Base-by-base conservation (phyloP, 1,140 invertebrate genomes). In the Hycleus cichorii region DNA sequence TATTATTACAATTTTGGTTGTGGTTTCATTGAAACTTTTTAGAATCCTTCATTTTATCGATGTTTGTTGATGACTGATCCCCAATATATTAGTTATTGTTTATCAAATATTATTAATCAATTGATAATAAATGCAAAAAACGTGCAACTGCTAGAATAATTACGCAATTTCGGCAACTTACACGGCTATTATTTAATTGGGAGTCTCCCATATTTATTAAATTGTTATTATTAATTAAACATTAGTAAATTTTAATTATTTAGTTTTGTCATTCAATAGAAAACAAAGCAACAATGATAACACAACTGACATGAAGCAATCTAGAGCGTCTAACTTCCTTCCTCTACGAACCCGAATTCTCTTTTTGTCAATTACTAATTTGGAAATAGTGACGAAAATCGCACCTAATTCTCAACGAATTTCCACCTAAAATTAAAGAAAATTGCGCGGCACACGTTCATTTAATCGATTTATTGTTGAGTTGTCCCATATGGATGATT, bases 61-160 rank as follows among this genome's bases (percentile, higher is more conserved):
- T 69, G 70, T 69, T 64, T 66, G 55, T 52, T 66, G 57, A 62
- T 43, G 56, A 66, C 58, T 72, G 70, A 65, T 72, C 70, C 70
- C 70, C 67, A 68, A 68, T 69, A 67, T 70, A 68, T 69, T 32
- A 48, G 32, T 48, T 27, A 27, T 48, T 26, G 47, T 10, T 42
- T 42, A n/a, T 8, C 10, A 4, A n/a, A n/a, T 42, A 7, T 45
- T 55, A 39, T 18, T 47, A 27, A 45, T 53, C 10, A 10, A 49
- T 12, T 49, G 12, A 32, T 51, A 40, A 39, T 32, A 51, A 51
- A 51, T n/a, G 48, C 39, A 51, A 18, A 39, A 38, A 38, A 32
- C 11, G 40, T 42, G 40, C 40, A 11, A 39, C 39, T 7, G 39
- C 39, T 39, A 18, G 18, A 18, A 18, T 18, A 18, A 18, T 18